These are phyloP conservation scores for Odontocolon sp. DNA, from an alignment of 2,888 invertebrate genomes.

Conservation along the genomic window DNA sequence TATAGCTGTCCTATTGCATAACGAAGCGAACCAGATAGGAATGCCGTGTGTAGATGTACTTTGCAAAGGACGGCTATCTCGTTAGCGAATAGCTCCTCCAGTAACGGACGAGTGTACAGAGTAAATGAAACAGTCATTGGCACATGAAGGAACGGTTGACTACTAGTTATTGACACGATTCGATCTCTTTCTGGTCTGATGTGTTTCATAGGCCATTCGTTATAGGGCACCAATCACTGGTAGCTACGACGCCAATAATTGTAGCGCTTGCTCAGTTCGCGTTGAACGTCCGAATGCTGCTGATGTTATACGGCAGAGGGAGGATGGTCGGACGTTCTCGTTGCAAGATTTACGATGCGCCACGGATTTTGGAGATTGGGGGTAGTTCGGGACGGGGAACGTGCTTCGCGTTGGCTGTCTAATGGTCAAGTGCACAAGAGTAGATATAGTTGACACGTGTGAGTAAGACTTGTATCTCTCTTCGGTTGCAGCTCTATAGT, in stretches of 20 bases:
- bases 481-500: not conserved
- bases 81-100: slow-evolving; percentile 55
- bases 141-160: not conserved
- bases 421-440: slow-evolving; percentile 30
- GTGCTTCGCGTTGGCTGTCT: slow-evolving; percentile 35
- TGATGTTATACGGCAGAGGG: slow-evolving; percentile 30
- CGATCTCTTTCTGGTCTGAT: too few relatives aligned
- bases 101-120: slow-evolving; percentile 49
- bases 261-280: slow-evolving; percentile 36
- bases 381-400: slow-evolving; percentile 32
- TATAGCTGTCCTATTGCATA: slow-evolving; percentile 43
- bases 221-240: too few relatives aligned
- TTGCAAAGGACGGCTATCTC: slow-evolving; percentile 36
- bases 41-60: slow-evolving; percentile 26
- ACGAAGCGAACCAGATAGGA: slow-evolving; percentile 38
- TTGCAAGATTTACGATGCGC: slow-evolving; percentile 72
- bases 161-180: not conserved
- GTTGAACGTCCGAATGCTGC: slow-evolving; percentile 45
- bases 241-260: too few relatives aligned
- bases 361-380: slow-evolving; percentile 60
- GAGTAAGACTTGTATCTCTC: slow-evolving; percentile 6
- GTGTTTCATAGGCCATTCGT: too few relatives aligned
- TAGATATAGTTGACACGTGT: slow-evolving; percentile 1
- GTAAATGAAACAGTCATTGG: too few relatives aligned
- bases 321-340: slow-evolving; percentile 59